Evolutionary conservation across 2,888 invertebrate species (phyloP).

Genomic region (Mythimna impura): DNA sequence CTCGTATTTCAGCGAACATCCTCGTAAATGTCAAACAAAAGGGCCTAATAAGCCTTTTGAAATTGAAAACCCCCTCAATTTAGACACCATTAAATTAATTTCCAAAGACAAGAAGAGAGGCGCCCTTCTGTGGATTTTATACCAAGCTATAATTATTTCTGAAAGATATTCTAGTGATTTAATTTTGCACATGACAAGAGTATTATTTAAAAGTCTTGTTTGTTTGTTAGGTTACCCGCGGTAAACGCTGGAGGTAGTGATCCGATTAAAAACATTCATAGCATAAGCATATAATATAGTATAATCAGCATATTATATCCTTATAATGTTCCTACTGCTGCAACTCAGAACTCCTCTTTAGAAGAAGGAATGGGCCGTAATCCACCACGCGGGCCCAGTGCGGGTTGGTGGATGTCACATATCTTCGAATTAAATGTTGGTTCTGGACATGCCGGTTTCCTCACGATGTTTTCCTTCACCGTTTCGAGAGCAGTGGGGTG

Average conservation of each 20-base stretch:
- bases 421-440: no score
- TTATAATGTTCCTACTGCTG: no score
- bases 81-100: slow-evolving; percentile 43
- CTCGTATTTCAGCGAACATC: slow-evolving; percentile 17
- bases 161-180: background rate
- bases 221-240: background rate
- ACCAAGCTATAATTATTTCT: slow-evolving; percentile 9
- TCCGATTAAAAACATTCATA: background rate
- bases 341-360: no score
- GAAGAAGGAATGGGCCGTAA: no score
- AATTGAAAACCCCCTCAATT: slow-evolving; percentile 42
- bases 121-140: slow-evolving; percentile 15
- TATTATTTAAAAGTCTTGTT: background rate
- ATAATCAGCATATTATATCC: no score
- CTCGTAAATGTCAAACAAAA: slow-evolving; percentile 28
- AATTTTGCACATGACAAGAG: slow-evolving; percentile 4
- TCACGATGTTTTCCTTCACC: no score
- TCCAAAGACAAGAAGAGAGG: slow-evolving; percentile 10
- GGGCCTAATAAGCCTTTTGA: slow-evolving; percentile 27
- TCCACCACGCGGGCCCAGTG: no score
- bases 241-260: background rate
- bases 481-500: no score
- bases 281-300: no score
- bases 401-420: no score
- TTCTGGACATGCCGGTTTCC: no score